Evolutionary conservation across 2,113 vertebrate species (phyloP), one percentile per base, ranked within the genome.

Genomic region (Datnioides undecimradiatus): DNA sequence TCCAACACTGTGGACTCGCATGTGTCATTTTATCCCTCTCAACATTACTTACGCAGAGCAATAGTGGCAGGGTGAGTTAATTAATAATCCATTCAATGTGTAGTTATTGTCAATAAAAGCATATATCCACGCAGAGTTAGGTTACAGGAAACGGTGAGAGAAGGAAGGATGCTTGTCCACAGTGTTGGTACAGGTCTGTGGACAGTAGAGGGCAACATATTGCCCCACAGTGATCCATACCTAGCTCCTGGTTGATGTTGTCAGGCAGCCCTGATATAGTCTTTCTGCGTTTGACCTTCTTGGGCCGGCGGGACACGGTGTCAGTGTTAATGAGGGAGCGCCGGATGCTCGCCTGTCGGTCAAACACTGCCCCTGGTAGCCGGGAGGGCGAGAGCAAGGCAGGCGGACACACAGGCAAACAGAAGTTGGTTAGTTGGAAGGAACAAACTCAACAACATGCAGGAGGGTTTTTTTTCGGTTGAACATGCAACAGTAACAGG

Each of bases 251-350:
- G 93, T 97, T 96, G 95, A 99, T 90, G 97, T 94, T 96, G 96
- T 99, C 97, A 94, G 98, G 98, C 92, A 98, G 92, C 95, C 98
- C 98, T 96, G 98, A 96, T 95, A 99, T 99, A 95, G 98, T 99
- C 97, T 99, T 98, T 99, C 98, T 97, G 96, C 98, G 97, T 96
- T 96, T 99, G 96, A 98, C 96, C 96, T 99, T 99, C 97, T 97
- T 98, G 96, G 97, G 96, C 91, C 97, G 96, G 93, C 97, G 98
- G 96, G 97, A 96, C 95, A 99, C 95, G 93, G 96, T 98, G 94
- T 99, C 97, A 94, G 96, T 96, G 96, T 98, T 97, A 96, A 98
- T 96, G 94, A 98, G 96, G 95, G 97, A 99, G 96, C 97, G 97
- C 94, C 98, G 97, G 94, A 98, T 93, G 95, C 96, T 98, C 94